Evolutionary conservation across 92 coral and sea anemone species (phyloP), one percentile per base, ranked within the genome.

Genomic region (Micromussa lordhowensis): DNA sequence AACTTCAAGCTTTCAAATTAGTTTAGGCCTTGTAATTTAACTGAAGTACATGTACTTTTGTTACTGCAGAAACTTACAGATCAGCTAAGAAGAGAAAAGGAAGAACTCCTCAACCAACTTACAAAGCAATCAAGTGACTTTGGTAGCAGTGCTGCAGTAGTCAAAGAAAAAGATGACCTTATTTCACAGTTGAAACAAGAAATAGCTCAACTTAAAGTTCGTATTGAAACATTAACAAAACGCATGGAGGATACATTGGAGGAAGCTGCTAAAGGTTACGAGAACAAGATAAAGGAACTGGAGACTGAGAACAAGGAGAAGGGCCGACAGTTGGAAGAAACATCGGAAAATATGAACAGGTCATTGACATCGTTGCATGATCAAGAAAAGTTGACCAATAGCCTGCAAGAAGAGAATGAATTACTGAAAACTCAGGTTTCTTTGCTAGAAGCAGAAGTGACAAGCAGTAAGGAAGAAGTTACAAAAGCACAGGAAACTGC

Each of bases 351-450:
- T 28, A 22, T 82, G 19, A 82, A 66, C 49, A 78, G 48, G 44
- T 75, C 71, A 22, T 7, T 76, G 51, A 48, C 76, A 26, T 76
- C 83, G 40, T 76, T 87, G 5, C 92, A 49, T 18, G 87, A 77
- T 1, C 82, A 95, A 59, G 91, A 85, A 77, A 84, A 87, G 73
- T 75, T 83, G 71, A 71, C 91, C 44, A 87, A 86, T 66, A 83
- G 84, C 59, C 86, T 93, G 78, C 82, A 86, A 78, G 94, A 94
- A 36, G 94, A 95, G 70, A 78, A 89, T 49, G 90, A 92, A 26
- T 26, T 58, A 30, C 79, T 93, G 68, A 86, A 89, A 40, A 83
- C 80, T 68, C 81, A 82, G 49, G 40, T 82, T 69, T 89, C 73
- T 48, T 26, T 22, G 30, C 79, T 79, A 17, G 55, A 68, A 63